A percentile compares a stretch with the other conserved stretches of the same genome.
Evolutionary conservation across 2,888 invertebrate species (phyloP).

Genomic region (Carcina quercana): DNA sequence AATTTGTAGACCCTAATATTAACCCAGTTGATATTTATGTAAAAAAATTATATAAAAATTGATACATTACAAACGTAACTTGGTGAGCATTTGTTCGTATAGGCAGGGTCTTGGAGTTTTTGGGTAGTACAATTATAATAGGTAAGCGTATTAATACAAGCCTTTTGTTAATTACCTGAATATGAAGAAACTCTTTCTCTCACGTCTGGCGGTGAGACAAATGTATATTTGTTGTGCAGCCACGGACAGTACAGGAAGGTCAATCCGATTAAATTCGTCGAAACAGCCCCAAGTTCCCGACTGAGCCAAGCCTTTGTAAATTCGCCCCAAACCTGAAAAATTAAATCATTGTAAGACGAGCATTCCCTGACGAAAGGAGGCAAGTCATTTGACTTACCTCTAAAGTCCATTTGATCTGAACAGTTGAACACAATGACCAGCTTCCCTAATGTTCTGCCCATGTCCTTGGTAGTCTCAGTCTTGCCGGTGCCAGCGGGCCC

Average conservation of each 20-base stretch:
- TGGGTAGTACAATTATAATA: too few relatives aligned
- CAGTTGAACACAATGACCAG: slow-evolving; percentile 95
- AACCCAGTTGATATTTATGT: too few relatives aligned
- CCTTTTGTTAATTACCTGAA: too few relatives aligned
- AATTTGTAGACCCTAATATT: too few relatives aligned
- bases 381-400: too few relatives aligned
- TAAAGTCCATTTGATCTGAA: slow-evolving; percentile 95
- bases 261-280: slow-evolving; percentile 94
- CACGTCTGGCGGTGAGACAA: slow-evolving; percentile 75
- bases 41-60: too few relatives aligned
- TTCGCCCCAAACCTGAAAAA: slow-evolving; percentile 73
- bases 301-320: slow-evolving; percentile 88
- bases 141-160: too few relatives aligned
- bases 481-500: slow-evolving; percentile 95
- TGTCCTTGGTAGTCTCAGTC: slow-evolving; percentile 94
- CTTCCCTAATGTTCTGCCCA: slow-evolving; percentile 92
- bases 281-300: slow-evolving; percentile 96
- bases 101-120: too few relatives aligned
- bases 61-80: too few relatives aligned
- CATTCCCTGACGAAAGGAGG: too few relatives aligned
- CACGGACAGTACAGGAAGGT: slow-evolving; percentile 92
- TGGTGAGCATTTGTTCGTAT: too few relatives aligned
- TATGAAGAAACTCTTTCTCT: slow-evolving; percentile 75
- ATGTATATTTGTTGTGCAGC: slow-evolving; percentile 94
- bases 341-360: too few relatives aligned